Conservation (phyloP, 2,888 invertebrate species). For the Tribolium freemani region DNA sequence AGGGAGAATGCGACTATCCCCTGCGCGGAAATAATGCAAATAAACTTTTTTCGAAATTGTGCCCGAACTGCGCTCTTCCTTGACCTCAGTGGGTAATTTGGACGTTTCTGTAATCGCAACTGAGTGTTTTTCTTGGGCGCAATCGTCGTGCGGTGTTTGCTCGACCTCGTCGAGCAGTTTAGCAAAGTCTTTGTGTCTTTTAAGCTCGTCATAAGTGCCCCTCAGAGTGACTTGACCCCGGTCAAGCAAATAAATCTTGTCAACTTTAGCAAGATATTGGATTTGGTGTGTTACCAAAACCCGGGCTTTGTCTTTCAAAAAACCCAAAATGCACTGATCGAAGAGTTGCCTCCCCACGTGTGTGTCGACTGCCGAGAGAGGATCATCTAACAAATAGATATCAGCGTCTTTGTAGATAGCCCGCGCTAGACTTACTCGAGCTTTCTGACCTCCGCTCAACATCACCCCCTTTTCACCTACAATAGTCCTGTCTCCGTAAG, state of each 20-base stretch:
- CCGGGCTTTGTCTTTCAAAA: conserved; percentile 76
- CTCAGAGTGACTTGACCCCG: conserved; percentile 72
- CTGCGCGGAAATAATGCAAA: conserved; percentile 78
- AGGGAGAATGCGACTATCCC: conserved; percentile 77
- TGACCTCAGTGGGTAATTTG: conserved; percentile 47
- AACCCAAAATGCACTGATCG: conserved; percentile 80
- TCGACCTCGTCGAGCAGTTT: conserved; percentile 61
- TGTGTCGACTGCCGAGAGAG: conserved; percentile 90
- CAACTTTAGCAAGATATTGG: conserved; percentile 74
- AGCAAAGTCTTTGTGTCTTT: conserved; percentile 80
- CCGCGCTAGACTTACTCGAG: conserved; percentile 87
- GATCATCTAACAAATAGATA: conserved; percentile 90
- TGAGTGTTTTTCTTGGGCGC: conserved; percentile 48
- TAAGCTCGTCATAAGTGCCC: conserved; percentile 79
- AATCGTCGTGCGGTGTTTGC: conserved; percentile 50
- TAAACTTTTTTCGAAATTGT: conserved; percentile 71
- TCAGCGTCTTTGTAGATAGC: conserved; percentile 87
- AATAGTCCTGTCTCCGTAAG: conserved; percentile 83
- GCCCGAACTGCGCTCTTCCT: conserved; percentile 65
- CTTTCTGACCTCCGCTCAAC: conserved; percentile 85
- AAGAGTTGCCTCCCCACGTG: conserved; percentile 90
- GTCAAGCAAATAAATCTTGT: conserved; percentile 72
- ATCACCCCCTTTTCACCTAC: conserved; percentile 83
- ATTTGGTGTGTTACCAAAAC: conserved; percentile 83
- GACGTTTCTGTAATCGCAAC: conserved; percentile 38